Base-by-base conservation (phyloP, 2,888 invertebrate genomes). In the Slavum lentiscoides region DNA sequence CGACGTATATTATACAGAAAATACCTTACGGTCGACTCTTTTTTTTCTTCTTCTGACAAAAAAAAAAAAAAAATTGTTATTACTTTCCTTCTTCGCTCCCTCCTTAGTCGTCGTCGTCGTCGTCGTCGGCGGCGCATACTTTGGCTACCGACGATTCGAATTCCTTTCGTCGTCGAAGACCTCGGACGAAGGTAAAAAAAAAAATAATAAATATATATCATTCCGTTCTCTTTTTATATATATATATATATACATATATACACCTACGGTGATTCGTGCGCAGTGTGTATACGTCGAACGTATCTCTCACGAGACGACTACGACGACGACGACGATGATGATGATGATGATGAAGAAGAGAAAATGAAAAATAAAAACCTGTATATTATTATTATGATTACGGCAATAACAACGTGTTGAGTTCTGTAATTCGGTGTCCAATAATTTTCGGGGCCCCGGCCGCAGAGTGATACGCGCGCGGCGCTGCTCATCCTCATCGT, bases 381-480 rank as follows among this genome's bases (percentile, higher is more conserved):
- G 77, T 77, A 77, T 30, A 30, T 30, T 30, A 30, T 77, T 74
- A 75, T n/a, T 68, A 69, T 77, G 61, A 77, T 77, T 77, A 77
- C 69, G 69, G 4, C 30, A 30, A n/a, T n/a, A n/a, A 30, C 43
- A 43, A 70, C 64, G 77, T 77, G 77, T 77, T 77, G 77, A 77
- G 77, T 21, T 70, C 19, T 77, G 62, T 77, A 62, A 77, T 77
- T 70, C 62, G 77, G 70, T 77, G 77, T 77, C 62, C 77, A 39
- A 77, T 77, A 70, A 77, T 77, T 70, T 69, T 70, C 53, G 59
- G 69, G 77, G 62, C 61, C 30, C 30, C 30, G 30, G 30, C 69
- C 69, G 62, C 77, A 53, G 53, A 76, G n/a, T 77, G 77, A 77
- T 77, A 77, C 59, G 53, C n/a, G 64, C 69, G 19, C 61, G 4